A percentile compares a stretch with the other conserved stretches of the same genome.
These are phyloP conservation scores for Catharus bicknelli DNA, from an alignment of 2,113 vertebrate species.

Conservation along the genomic window DNA sequence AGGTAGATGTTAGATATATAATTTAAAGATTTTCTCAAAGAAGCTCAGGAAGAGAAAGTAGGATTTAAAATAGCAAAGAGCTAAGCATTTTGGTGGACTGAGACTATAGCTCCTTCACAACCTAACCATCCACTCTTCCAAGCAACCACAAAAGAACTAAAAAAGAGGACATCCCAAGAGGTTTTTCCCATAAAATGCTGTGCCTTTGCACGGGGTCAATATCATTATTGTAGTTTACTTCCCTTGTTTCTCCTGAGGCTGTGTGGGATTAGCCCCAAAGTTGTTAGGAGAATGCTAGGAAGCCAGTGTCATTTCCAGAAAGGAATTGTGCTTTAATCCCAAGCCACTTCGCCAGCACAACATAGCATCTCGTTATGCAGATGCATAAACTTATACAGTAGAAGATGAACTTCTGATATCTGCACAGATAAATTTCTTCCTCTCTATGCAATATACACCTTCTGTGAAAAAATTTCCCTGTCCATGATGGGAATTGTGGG, in stretches of 20 bases:
- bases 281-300: not conserved
- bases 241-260: not conserved
- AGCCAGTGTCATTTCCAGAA: not conserved
- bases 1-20: not conserved
- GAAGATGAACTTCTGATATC: not conserved
- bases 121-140: not conserved
- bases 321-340: not conserved
- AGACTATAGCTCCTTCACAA: not conserved
- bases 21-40: not conserved
- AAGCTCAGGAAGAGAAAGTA: not conserved
- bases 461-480: not conserved
- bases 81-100: not conserved
- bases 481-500: not conserved
- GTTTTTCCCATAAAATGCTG: not conserved
- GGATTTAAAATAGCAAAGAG: not conserved
- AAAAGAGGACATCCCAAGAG: not conserved
- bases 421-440: not conserved
- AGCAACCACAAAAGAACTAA: not conserved
- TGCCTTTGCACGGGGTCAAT: not conserved
- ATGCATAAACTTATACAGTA: not conserved
- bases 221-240: not conserved
- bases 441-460: not conserved
- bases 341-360: not conserved
- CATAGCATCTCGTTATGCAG: fast-evolving
- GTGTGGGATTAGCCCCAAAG: not conserved